Evolutionary conservation across 2,888 invertebrate species (phyloP), one percentile per base, ranked within the genome.

Genomic region (Lasiommata megera): DNA sequence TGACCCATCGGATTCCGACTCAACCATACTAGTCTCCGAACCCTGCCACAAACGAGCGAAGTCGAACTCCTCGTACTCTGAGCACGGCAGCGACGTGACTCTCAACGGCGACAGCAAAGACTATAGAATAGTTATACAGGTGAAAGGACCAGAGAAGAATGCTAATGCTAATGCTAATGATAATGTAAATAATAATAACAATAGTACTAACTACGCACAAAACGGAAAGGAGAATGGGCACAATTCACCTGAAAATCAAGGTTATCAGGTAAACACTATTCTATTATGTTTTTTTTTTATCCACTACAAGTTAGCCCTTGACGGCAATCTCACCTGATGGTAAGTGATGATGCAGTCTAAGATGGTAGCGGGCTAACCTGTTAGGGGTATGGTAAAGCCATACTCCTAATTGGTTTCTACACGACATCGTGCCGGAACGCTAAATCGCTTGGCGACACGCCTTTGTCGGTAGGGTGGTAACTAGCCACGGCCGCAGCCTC

Each of bases 1-100:
- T 77, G 96, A 97, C 89, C 95, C 96, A 50, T 96, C 96, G 80
- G 96, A 97, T 89, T 96, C 96, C 70, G 96, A 97, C 83, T 96
- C 96, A 64, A 97, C 96, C 50, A 95, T 97, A 68, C 92, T 97
- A 54, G 96, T 96, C 60, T 96, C 96, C 56, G 96, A 96, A 78
- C 95, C 95, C 46, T 93, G 93, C 56, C 93, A 93, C 77, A 93
- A 88, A 56, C 82, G 88, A 7, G 88, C 84, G 58, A 91, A 91
- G 66, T 85, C 88, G 1, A 87, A 84, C 67, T 82, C 88, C 0
- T 77, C 83, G 0, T 88, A 90, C 60, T 88, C 89, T 66, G 91
- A 90, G 34, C 88, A 88, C 64, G 92, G 92, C 28, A 92, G 93
- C 73, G 95, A 96, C 70, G 82, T 84, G 65, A 90, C 90, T 11